Conservation (phyloP, 2,888 invertebrate species). For the Smittia aterrima region DNA sequence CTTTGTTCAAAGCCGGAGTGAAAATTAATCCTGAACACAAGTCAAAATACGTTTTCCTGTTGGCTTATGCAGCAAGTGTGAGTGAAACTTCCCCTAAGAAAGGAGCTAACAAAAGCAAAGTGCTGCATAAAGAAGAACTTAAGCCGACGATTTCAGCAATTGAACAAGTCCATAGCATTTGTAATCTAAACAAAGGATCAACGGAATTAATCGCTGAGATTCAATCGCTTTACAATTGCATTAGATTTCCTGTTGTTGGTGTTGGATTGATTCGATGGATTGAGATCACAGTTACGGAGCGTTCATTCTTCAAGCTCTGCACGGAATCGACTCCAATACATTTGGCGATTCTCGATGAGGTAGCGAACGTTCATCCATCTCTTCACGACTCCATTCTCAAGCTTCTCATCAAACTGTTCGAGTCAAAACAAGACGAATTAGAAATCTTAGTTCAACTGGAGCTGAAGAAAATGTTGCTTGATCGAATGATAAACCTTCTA, state of each 20-base stretch:
- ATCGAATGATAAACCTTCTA: slow-evolving; percentile 93
- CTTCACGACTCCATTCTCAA: slow-evolving; percentile 85
- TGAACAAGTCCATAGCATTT: slow-evolving; percentile 90
- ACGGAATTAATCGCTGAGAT: slow-evolving; percentile 92
- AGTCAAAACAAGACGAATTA: slow-evolving; percentile 91
- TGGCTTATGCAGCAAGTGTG: slow-evolving; percentile 94
- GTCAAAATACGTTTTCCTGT: slow-evolving; percentile 89
- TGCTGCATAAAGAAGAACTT: slow-evolving; percentile 82
- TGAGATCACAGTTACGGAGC: slow-evolving; percentile 90
- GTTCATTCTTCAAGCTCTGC: slow-evolving; percentile 92
- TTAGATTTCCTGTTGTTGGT: slow-evolving; percentile 92
- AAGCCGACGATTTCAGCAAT: slow-evolving; percentile 88
- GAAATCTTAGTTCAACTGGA: slow-evolving; percentile 95
- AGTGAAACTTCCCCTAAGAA: slow-evolving; percentile 78
- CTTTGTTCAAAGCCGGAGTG: slow-evolving; percentile 89
- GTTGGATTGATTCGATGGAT: slow-evolving; percentile 95
- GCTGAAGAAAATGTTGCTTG: slow-evolving; percentile 93
- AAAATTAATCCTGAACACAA: slow-evolving; percentile 96
- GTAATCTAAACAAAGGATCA: slow-evolving; percentile 86
- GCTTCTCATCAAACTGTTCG: slow-evolving; percentile 83
- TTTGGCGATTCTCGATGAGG: slow-evolving; percentile 92
- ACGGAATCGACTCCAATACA: slow-evolving; percentile 97
- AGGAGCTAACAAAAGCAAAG: slow-evolving; percentile 52
- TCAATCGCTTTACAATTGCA: slow-evolving; percentile 83
- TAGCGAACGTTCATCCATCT: slow-evolving; percentile 86